phyloP scores from a whole-genome alignment of 2,888 invertebrate genomes.

The Schrankia costaestrigalis region DNA sequence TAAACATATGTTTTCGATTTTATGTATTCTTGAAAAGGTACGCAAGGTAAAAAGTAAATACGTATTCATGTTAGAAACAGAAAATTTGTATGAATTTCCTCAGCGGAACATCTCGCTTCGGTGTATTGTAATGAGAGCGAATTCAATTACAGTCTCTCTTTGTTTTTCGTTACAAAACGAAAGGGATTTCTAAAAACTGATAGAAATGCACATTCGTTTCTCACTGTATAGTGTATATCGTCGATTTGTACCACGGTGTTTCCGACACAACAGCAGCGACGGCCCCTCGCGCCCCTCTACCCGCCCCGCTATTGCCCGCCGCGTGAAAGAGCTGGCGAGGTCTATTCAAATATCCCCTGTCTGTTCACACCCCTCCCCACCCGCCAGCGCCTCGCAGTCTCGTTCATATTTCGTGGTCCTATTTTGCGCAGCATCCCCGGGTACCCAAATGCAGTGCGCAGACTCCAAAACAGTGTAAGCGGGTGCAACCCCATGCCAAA shows the following conservation, averaged over 20 bases:
- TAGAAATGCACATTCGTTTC: slow-evolving; percentile 72
- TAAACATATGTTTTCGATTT: no score
- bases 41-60: slow-evolving; percentile 15
- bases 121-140: slow-evolving; percentile 71
- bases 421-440: slow-evolving; percentile 82
- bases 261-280: slow-evolving; percentile 78
- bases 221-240: slow-evolving; percentile 67
- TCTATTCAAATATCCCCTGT: slow-evolving; percentile 78
- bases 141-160: slow-evolving; percentile 72
- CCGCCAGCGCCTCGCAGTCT: slow-evolving; percentile 80
- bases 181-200: slow-evolving; percentile 59
- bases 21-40: no score
- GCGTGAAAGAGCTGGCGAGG: slow-evolving; percentile 67
- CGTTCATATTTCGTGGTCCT: slow-evolving; percentile 81
- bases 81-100: slow-evolving; percentile 40
- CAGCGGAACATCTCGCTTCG: slow-evolving; percentile 54
- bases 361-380: slow-evolving; percentile 74
- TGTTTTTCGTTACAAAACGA: slow-evolving; percentile 53
- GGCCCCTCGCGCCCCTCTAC: slow-evolving; percentile 35
- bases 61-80: slow-evolving; percentile 29
- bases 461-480: slow-evolving; percentile 64
- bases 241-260: slow-evolving; percentile 68
- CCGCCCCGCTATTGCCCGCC: slow-evolving; percentile 37
- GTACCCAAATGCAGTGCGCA: slow-evolving; percentile 74
- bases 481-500: slow-evolving; percentile 20